Percentiles rank a stretch among this genome's conserved stretches.
Evolutionary conservation across 2,888 invertebrate species (phyloP).

Genomic region (Phalera bucephala): DNA sequence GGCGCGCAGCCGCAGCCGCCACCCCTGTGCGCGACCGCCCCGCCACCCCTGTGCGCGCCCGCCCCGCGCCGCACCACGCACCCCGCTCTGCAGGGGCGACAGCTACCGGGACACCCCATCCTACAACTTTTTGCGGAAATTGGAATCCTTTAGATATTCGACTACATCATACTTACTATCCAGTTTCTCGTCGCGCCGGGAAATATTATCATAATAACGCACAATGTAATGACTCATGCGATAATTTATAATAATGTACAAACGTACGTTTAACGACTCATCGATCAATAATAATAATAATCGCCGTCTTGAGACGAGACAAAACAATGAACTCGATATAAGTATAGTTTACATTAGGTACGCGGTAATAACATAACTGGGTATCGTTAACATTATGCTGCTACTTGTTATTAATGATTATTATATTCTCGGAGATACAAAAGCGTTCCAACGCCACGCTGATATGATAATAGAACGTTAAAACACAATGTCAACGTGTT

Average conservation of each 20-base stretch:
- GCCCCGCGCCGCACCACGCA: conserved; percentile 31
- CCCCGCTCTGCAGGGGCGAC: conserved; percentile 67
- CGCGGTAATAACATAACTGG: conserved; percentile 25
- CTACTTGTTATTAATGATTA: conserved; percentile 22
- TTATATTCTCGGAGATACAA: conserved; percentile 30
- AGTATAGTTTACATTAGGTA: conserved; percentile 26
- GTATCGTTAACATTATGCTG: conserved; percentile 19
- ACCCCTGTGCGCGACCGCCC: conserved; percentile 39
- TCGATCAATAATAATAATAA: conserved; percentile 45
- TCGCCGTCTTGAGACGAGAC: conserved; percentile 31
- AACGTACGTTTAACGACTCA: conserved; percentile 33
- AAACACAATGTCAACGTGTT: conserved; percentile 50
- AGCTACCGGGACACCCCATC: conserved; percentile 49
- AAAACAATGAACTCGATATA: conserved; percentile 47
- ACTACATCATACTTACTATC: conserved; percentile 26
- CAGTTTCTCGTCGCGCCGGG: neutral
- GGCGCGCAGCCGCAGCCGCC: conserved; percentile 58
- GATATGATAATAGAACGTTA: conserved; percentile 52
- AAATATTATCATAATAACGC: conserved; percentile 11
- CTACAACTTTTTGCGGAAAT: conserved; percentile 74
- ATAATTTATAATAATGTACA: conserved; percentile 21
- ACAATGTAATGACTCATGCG: conserved; percentile 21
- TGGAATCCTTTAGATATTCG: conserved; percentile 58
- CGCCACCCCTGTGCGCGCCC: conserved; percentile 39
- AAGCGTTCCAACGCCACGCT: conserved; percentile 29